Evolutionary conservation across 2,113 vertebrate genomes (phyloP).

Genomic region (Nettapus auritus): DNA sequence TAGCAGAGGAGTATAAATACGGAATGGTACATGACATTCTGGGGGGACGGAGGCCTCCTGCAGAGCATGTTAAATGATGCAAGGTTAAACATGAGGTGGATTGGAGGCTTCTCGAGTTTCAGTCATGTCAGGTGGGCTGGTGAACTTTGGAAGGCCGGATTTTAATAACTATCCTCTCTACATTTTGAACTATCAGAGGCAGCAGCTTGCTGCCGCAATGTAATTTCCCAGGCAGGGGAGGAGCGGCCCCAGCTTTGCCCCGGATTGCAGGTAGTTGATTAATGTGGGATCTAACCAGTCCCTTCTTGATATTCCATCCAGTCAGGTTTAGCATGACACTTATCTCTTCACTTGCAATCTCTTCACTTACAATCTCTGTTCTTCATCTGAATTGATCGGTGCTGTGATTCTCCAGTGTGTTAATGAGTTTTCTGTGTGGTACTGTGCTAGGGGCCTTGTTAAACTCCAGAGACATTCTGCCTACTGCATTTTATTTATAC

Average conservation of each 20-base stretch:
- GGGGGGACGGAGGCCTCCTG: not conserved
- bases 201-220: not conserved
- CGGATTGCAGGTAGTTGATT: conserved; percentile 39
- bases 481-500: conserved; percentile 58
- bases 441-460: conserved; percentile 18
- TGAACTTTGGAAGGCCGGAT: not conserved
- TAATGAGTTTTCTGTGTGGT: conserved; percentile 54
- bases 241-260: conserved; percentile 17
- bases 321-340: conserved; percentile 47
- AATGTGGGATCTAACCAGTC: conserved; percentile 56
- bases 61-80: not conserved
- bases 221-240: not conserved
- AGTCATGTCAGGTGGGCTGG: not conserved
- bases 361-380: conserved; percentile 23
- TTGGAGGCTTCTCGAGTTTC: not conserved
- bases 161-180: not conserved
- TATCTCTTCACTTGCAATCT: conserved; percentile 26
- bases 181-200: not conserved
- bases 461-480: conserved; percentile 25
- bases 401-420: conserved; percentile 6
- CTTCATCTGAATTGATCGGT: conserved; percentile 51
- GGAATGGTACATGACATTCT: not conserved
- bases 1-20: not conserved
- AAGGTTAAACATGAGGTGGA: not conserved
- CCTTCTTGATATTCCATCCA: conserved; percentile 57